Base-by-base conservation (phyloP, 2,888 invertebrate genomes). In the Diogma glabrata region DNA sequence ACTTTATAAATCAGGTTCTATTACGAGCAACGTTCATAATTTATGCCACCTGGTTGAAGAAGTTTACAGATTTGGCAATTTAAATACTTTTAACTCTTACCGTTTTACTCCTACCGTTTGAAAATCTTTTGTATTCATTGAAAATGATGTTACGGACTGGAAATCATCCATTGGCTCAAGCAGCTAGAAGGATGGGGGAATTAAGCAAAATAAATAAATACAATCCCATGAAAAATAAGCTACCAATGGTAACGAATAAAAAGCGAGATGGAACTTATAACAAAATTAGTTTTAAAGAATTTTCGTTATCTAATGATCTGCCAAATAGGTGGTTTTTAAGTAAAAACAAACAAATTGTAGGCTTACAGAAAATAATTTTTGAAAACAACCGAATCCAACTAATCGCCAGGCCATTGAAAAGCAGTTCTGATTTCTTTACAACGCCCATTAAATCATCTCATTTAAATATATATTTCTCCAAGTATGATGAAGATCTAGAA, bases 331-430 rank as follows among this genome's bases (percentile, higher is more conserved):
- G 36, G 36, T 36, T 36, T 36, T 36, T 36, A 36, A 9, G 5
- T 5, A 36, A 9, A 14, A 9, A 36, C 36, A 36, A n/a, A 3
- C 14, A 4, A 3, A 36, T 36, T 36, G 36, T n/a, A n/a, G n/a
- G n/a, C n/a, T n/a, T n/a, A n/a, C 36, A 36, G 8, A 36, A 36
- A 36, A 36, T 36, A 36, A 36, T 36, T 36, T 36, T 6, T 36
- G 3, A 36, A 9, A 36, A 36, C 8, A 14, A 36, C 14, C 36
- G 8, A 9, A 36, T 36, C 10, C 36, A n/a, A n/a, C n/a, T n/a
- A n/a, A n/a, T n/a, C n/a, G n/a, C n/a, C n/a, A n/a, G n/a, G n/a
- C n/a, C n/a, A n/a, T n/a, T n/a, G n/a, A n/a, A n/a, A n/a, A n/a
- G n/a, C n/a, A n/a, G n/a, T 36, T 14, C 36, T 36, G 36, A 36